phyloP scores from a whole-genome alignment of 1,140 invertebrate species.

The Coptotermes formosanus region DNA sequence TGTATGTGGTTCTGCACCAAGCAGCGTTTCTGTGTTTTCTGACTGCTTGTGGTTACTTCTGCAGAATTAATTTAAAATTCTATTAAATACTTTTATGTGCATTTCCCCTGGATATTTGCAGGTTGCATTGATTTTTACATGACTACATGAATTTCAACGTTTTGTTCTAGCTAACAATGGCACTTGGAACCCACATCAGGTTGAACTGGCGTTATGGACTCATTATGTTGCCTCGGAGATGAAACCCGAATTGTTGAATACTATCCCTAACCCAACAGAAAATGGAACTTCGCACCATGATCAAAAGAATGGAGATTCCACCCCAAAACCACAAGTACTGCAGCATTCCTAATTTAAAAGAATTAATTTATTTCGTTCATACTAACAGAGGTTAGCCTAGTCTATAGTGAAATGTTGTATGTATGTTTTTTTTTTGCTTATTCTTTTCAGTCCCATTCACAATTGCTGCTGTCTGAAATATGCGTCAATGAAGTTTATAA shows the following conservation, averaged over 20 bases:
- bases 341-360: background rate
- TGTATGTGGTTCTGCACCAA: too few relatives aligned
- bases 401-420: background rate
- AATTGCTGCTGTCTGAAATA: too few relatives aligned
- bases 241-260: slow-evolving; percentile 77
- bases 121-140: too few relatives aligned
- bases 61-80: too few relatives aligned
- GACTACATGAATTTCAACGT: background rate
- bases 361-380: background rate
- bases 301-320: slow-evolving; percentile 35
- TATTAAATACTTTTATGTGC: too few relatives aligned
- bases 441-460: background rate
- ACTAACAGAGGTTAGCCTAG: background rate
- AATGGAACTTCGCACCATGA: slow-evolving; percentile 38
- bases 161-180: slow-evolving; percentile 43
- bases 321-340: slow-evolving; percentile 35
- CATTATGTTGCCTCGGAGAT: slow-evolving; percentile 82
- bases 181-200: slow-evolving; percentile 78
- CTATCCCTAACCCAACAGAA: slow-evolving; percentile 57
- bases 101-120: too few relatives aligned
- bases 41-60: too few relatives aligned
- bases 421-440: background rate
- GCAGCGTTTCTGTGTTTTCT: too few relatives aligned
- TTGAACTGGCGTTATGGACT: slow-evolving; percentile 88
- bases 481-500: too few relatives aligned